Conservation (phyloP, 1,140 invertebrate species). For the Aphaenogaster rudis region DNA sequence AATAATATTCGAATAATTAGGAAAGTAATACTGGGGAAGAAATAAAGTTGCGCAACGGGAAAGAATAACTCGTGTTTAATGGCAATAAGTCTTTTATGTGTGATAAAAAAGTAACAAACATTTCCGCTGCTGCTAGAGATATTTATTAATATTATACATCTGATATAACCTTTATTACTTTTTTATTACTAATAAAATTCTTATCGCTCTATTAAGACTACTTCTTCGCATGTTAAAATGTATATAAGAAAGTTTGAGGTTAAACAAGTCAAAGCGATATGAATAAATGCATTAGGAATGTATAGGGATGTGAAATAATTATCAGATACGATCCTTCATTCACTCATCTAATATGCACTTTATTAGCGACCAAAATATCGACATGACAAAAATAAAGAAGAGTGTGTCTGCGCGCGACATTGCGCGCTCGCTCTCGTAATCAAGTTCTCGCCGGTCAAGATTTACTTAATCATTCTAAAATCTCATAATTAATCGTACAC, state of each 20-base stretch:
- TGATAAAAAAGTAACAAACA: neutral
- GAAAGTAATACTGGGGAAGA: neutral
- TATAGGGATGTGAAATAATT: neutral
- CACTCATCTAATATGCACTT: constrained; percentile 75
- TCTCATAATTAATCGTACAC: constrained; percentile 37
- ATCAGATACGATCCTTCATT: neutral
- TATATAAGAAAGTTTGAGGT: neutral
- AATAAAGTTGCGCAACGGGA: neutral
- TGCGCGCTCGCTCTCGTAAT: constrained; percentile 8
- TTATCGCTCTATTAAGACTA: constrained; percentile 4
- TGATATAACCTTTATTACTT: neutral
- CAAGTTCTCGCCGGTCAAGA: constrained; percentile 1
- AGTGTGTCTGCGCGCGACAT: constrained; percentile 42
- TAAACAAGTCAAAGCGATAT: neutral
- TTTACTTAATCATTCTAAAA: constrained; percentile 35
- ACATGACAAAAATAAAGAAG: constrained; percentile 77
- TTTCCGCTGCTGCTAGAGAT: too few relatives aligned
- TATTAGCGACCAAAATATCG: constrained; percentile 78
- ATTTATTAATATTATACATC: neutral
- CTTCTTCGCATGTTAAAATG: neutral
- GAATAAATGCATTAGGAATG: neutral
- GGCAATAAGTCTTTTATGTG: constrained; percentile 10
- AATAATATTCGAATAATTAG: neutral
- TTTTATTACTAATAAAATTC: constrained; percentile 11
- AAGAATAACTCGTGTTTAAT: neutral